Conservation (phyloP, 1,140 invertebrate genomes). For the honey bee (Apis mellifera) region DNA sequence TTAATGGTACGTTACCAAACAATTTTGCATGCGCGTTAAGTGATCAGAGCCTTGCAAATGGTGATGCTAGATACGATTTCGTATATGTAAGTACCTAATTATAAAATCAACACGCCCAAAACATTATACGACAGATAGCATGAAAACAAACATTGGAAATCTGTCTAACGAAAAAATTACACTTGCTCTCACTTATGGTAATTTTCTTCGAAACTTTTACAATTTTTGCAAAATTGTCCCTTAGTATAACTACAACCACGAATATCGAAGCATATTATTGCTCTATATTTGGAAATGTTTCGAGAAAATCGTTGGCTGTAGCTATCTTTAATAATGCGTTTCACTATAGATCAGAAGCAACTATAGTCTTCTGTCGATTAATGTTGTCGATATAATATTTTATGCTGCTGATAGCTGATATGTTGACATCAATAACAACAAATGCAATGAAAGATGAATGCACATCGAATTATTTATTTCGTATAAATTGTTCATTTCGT, state of each 20-base stretch:
- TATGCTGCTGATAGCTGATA: constrained; percentile 10
- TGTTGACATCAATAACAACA: not conserved
- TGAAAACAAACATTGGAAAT: constrained; percentile 5
- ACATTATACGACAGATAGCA: constrained; percentile 22
- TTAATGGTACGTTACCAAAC: constrained; percentile 65
- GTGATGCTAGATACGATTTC: constrained; percentile 64
- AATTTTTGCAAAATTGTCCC: constrained; percentile 47
- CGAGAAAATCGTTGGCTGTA: not conserved
- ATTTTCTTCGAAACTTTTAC: constrained; percentile 44
- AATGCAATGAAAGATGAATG: not conserved
- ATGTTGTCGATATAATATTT: not conserved
- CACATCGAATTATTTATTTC: constrained; percentile 27
- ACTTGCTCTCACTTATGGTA: constrained; percentile 11
- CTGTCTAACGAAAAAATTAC: constrained; percentile 40
- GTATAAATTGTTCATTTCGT: constrained; percentile 17
- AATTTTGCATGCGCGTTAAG: constrained; percentile 46
- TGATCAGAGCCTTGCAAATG: constrained; percentile 58
- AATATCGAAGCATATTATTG: not conserved
- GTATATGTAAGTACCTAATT: constrained; percentile 54
- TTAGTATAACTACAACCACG: constrained; percentile 10
- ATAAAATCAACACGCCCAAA: constrained; percentile 52
- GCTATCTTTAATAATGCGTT: not conserved
- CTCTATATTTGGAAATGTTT: not conserved
- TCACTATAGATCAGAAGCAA: not conserved
- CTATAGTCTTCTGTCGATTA: constrained; percentile 4